Evolutionary conservation across 2,113 vertebrate species (phyloP).

Genomic region (Lasiurus cinereus): DNA sequence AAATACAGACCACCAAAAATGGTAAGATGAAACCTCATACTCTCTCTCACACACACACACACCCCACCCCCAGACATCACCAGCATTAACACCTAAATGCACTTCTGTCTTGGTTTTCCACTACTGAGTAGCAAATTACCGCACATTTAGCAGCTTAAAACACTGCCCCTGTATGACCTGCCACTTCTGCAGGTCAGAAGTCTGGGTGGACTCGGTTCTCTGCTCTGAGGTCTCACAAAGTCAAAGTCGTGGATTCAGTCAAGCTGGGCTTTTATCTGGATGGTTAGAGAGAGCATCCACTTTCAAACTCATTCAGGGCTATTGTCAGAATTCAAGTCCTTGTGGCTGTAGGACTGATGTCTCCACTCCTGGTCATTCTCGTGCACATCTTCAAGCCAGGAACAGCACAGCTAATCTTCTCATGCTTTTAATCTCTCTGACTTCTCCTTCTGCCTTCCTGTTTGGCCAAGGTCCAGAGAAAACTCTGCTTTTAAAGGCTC

Average conservation of each 20-base stretch:
- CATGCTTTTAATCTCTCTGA: background rate
- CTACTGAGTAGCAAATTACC: background rate
- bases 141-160: slow-evolving; percentile 14
- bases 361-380: background rate
- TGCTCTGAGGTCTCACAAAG: background rate
- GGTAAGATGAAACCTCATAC: slow-evolving; percentile 29
- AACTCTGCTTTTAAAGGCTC: slow-evolving; percentile 1
- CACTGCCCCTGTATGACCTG: background rate
- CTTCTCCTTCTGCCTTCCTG: background rate
- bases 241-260: slow-evolving; percentile 30
- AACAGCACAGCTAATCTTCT: background rate
- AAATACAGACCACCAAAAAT: slow-evolving; percentile 57
- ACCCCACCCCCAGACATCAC: background rate
- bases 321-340: background rate
- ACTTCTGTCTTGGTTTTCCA: background rate
- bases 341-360: background rate
- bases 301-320: background rate
- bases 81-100: background rate
- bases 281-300: background rate
- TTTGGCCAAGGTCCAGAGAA: slow-evolving; percentile 18
- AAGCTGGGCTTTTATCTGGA: background rate
- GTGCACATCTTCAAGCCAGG: background rate
- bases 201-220: background rate
- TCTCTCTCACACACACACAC: background rate
- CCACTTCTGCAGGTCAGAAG: background rate